Evolutionary conservation across 2,888 invertebrate species (phyloP).

Genomic region (Mechanitis messenoides): DNA sequence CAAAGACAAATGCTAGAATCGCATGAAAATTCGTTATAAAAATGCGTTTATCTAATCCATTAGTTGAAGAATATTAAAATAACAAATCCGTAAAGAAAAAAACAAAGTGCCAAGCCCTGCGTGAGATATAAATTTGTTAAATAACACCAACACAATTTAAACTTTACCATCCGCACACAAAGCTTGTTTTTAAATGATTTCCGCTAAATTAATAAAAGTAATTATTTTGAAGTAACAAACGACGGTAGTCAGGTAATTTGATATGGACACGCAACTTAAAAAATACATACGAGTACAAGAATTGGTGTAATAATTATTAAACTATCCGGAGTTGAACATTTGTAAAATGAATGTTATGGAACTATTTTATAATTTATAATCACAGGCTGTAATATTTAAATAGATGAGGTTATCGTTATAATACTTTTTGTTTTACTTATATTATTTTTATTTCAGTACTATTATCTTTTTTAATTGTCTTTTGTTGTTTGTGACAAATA

Average conservation of each 20-base stretch:
- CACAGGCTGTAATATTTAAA: no score
- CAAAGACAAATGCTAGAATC: no score
- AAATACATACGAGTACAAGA: slow-evolving; percentile 27
- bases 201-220: slow-evolving; percentile 41
- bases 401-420: no score
- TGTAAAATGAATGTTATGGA: neutral
- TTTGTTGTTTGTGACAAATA: no score
- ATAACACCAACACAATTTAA: slow-evolving; percentile 3
- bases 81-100: slow-evolving; percentile 22
- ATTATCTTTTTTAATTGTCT: no score
- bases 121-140: slow-evolving; percentile 15
- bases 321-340: neutral
- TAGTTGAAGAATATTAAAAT: slow-evolving; percentile 25
- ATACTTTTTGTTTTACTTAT: no score
- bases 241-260: slow-evolving; percentile 47
- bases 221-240: slow-evolving; percentile 43
- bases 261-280: slow-evolving; percentile 43
- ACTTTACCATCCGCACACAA: neutral
- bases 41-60: slow-evolving; percentile 11
- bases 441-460: no score
- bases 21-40: neutral
- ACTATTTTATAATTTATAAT: no score
- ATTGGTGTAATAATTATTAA: slow-evolving; percentile 19
- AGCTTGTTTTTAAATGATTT: slow-evolving; percentile 9
- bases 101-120: slow-evolving; percentile 18